A percentile compares a stretch with the other conserved stretches of the same genome.
Conservation (phyloP, 2,888 invertebrate genomes). For the Drosophila fulvimacula region DNA sequence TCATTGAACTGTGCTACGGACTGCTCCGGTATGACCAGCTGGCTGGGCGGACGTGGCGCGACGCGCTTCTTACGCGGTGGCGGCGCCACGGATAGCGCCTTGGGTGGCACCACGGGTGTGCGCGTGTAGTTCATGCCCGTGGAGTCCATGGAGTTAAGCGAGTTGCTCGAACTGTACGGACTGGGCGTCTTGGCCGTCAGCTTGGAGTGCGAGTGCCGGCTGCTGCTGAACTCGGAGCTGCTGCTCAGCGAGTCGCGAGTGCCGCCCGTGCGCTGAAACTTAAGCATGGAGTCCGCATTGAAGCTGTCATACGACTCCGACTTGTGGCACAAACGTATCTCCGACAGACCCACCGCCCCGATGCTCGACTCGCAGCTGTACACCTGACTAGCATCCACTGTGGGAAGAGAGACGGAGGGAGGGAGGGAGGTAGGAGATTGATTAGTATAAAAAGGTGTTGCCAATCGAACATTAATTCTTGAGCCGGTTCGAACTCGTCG, state of each 20-base stretch:
- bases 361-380: constrained; percentile 84
- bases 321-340: constrained; percentile 84
- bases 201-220: constrained; percentile 82
- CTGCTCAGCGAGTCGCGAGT: constrained; percentile 84
- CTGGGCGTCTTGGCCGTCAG: constrained; percentile 84
- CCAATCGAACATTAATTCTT: background rate
- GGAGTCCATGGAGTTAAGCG: constrained; percentile 85
- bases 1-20: constrained; percentile 56
- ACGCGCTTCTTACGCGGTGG: constrained; percentile 84
- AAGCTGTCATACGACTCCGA: constrained; percentile 83
- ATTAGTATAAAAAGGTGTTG: background rate
- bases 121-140: constrained; percentile 83
- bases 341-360: constrained; percentile 85
- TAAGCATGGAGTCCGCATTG: constrained; percentile 83
- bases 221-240: constrained; percentile 84
- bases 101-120: constrained; percentile 71
- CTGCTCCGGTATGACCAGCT: constrained; percentile 82
- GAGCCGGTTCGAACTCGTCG: background rate
- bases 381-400: constrained; percentile 84
- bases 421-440: background rate
- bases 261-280: constrained; percentile 81
- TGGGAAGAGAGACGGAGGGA: background rate
- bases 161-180: constrained; percentile 85
- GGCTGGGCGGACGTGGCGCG: constrained; percentile 84
- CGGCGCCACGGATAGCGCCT: constrained; percentile 64